Evolutionary conservation across 1,140 invertebrate genomes (phyloP), one percentile per base, ranked within the genome.

Genomic region (Rhyacophila brunnea): DNA sequence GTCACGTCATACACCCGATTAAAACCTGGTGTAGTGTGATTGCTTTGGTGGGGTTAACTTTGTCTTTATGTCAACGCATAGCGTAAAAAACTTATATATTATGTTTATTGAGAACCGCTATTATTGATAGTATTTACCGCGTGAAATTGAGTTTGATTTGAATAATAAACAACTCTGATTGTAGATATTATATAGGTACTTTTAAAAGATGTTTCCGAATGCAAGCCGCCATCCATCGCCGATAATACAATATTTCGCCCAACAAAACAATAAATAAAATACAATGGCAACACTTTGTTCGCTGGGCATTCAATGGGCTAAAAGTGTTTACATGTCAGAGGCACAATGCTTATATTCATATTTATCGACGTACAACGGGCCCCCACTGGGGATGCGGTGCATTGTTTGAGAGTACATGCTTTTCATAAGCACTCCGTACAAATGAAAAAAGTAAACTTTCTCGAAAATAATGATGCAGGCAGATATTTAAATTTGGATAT

Each of bases 311-410:
- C 15, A 46, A 46, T 46, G 44, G 44, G 44, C 44, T 46, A 19
- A 46, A 19, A 46, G 44, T 46, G 44, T 46, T 46, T 46, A 46
- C 44, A 46, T 46, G 44, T 46, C 44, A 19, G 23, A 46, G 23
- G 40, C 40, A 42, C 40, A 14, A 42, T 42, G 17, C 40, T 14
- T 42, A 42, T 11, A 42, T 42, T 42, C 17, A 42, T 42, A 42
- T 42, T 42, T 42, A 42, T 28, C 23, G 23, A 28, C 23, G 23
- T 28, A 28, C 23, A 28, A 9, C 23, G 23, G 23, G 23, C 23
- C 23, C 23, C 23, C 23, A 28, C 3, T 28, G 9, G 23, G 23
- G 23, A 28, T 28, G 23, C 23, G 23, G 23, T 28, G 40, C 17
- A 42, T 42, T 42, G 17, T 42, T 42, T 13, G 40, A 42, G 13